These are phyloP conservation scores for Bellardia bayeri DNA, from an alignment of 2,888 invertebrate genomes.

Conservation along the genomic window DNA sequence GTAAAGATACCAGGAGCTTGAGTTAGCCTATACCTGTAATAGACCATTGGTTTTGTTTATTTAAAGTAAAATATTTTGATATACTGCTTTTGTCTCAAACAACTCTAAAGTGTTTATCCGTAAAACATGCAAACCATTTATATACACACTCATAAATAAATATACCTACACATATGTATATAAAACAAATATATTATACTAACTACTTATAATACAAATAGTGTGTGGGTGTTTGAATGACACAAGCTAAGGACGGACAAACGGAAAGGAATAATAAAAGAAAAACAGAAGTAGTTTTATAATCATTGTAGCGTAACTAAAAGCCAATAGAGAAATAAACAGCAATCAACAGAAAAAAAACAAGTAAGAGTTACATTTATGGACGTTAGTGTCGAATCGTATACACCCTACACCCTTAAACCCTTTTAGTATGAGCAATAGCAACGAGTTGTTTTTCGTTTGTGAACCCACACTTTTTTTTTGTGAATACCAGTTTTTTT, in stretches of 20 bases:
- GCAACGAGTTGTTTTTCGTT: too few species aligned
- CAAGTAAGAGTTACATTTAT: too few species aligned
- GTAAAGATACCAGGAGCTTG: not conserved
- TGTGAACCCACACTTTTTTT: too few species aligned
- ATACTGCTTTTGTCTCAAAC: conserved; percentile 46
- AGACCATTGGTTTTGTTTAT: conserved; percentile 17
- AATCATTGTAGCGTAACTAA: conserved; percentile 69
- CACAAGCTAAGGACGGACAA: conserved; percentile 32
- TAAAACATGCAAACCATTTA: conserved; percentile 59
- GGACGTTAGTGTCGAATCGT: too few species aligned
- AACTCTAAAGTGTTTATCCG: conserved; percentile 65
- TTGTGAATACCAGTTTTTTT: too few species aligned
- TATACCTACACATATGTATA: conserved; percentile 23
- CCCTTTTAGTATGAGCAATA: too few species aligned
- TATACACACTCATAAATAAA: not conserved
- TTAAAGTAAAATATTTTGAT: conserved; percentile 41
- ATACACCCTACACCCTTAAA: too few species aligned
- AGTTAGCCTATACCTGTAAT: conserved; percentile 2
- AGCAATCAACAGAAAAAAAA: conserved; percentile 31
- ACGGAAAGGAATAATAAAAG: not conserved
- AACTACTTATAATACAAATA: conserved; percentile 29
- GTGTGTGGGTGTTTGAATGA: conserved; percentile 61
- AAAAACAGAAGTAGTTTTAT: conserved; percentile 49
- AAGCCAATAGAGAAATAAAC: conserved; percentile 67
- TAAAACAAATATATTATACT: conserved; percentile 37